Evolutionary conservation across 2,797 vertebrate genomes (phyloP).

Genomic region (Petrocephalus schoutedeni): DNA sequence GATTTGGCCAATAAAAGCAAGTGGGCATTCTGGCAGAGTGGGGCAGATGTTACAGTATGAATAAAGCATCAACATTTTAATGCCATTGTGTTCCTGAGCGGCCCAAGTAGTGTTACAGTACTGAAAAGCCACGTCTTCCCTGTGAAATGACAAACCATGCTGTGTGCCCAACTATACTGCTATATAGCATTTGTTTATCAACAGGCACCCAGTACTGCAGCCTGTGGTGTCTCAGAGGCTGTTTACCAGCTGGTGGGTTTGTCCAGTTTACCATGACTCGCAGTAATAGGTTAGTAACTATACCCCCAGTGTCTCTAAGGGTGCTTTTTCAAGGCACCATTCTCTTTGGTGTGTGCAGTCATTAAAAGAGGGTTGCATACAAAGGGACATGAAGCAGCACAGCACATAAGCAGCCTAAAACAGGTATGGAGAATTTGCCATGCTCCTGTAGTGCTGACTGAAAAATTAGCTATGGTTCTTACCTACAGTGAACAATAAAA

Average conservation of each 20-base stretch:
- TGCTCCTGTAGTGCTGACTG: neutral
- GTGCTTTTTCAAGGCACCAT: neutral
- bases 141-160: constrained; percentile 6
- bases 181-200: constrained; percentile 2
- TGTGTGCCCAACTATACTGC: neutral
- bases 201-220: neutral
- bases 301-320: neutral
- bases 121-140: neutral
- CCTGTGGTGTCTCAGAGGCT: neutral
- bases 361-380: neutral
- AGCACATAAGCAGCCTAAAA: neutral
- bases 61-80: neutral
- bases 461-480: neutral
- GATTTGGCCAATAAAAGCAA: neutral
- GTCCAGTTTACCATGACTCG: neutral
- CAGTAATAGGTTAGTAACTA: neutral
- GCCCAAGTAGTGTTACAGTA: neutral
- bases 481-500: neutral
- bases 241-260: neutral
- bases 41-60: neutral
- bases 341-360: neutral
- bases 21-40: neutral
- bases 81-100: neutral
- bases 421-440: neutral
- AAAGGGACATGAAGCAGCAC: neutral